Percentiles rank a stretch among this genome's conserved stretches.
phyloP scores from a whole-genome alignment of 1,140 invertebrate genomes.

The Scaptomyza hsui region DNA sequence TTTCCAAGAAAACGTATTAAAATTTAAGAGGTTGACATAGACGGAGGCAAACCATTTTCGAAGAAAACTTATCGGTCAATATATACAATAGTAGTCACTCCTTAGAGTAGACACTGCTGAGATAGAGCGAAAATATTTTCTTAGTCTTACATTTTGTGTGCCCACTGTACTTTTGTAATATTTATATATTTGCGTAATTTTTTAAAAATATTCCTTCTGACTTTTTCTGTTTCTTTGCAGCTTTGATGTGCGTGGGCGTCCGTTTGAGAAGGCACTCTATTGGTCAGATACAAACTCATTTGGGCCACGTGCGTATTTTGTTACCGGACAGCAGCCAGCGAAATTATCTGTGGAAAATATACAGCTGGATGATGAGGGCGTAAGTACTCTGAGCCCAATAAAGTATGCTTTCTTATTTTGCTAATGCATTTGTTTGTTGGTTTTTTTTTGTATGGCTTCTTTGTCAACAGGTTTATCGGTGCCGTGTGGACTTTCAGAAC shows the following conservation, averaged over 20 bases:
- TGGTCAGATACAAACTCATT: slow-evolving; percentile 91
- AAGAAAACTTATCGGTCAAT: slow-evolving; percentile 72
- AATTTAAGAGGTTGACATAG: slow-evolving; percentile 64
- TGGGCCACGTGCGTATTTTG: slow-evolving; percentile 91
- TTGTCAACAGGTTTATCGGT: slow-evolving; percentile 88
- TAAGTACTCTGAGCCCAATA: slow-evolving; percentile 71
- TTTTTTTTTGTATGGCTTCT: slow-evolving; percentile 31
- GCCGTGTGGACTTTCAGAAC: slow-evolving; percentile 95
- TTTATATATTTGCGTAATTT: slow-evolving; percentile 31
- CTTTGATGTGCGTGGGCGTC: slow-evolving; percentile 91
- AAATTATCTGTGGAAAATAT: slow-evolving; percentile 92
- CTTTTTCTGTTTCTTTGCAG: slow-evolving; percentile 85
- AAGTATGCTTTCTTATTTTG: slow-evolving; percentile 41
- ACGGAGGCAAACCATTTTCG: slow-evolving; percentile 41
- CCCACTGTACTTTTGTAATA: not conserved
- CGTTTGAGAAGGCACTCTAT: slow-evolving; percentile 90
- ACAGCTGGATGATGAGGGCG: slow-evolving; percentile 92
- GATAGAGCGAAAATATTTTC: too few relatives aligned
- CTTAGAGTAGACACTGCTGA: not conserved
- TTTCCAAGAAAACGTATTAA: slow-evolving; percentile 41
- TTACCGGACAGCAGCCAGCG: slow-evolving; percentile 89
- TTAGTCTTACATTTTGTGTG: too few relatives aligned
- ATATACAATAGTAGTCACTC: not conserved
- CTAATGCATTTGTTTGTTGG: slow-evolving; percentile 49
- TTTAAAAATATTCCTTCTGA: slow-evolving; percentile 8